Conservation (phyloP, 2,113 vertebrate species). For the Poeciliopsis retropinna region DNA sequence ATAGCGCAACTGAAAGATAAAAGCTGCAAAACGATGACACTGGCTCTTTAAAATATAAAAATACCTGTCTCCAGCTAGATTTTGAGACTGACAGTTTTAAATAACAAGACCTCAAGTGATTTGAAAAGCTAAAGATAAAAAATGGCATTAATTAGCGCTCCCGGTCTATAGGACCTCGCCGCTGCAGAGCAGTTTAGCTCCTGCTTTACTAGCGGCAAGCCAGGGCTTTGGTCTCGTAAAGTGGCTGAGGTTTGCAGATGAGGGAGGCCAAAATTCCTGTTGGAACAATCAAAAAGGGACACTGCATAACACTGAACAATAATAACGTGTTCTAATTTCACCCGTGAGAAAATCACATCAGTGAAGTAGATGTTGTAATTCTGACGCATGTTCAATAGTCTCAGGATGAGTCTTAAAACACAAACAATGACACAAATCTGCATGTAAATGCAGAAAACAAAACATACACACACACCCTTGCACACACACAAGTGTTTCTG, state of each 20-base stretch:
- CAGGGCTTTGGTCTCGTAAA: constrained; percentile 27
- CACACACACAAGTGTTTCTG: neutral
- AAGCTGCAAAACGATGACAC: too few relatives aligned
- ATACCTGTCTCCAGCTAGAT: too few relatives aligned
- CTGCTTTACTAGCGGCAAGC: constrained; percentile 28
- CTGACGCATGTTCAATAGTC: neutral
- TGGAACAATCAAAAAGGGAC: constrained; percentile 16
- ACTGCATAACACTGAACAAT: neutral
- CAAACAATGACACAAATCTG: neutral
- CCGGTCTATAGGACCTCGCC: constrained; percentile 8
- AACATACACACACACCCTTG: too few relatives aligned
- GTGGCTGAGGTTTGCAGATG: constrained; percentile 5
- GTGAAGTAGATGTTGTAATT: neutral
- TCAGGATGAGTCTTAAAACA: neutral
- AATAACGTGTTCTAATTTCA: constrained; percentile 9
- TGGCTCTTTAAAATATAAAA: neutral
- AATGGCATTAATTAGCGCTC: constrained; percentile 7
- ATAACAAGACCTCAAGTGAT: neutral
- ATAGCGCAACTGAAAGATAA: too few relatives aligned
- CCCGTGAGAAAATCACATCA: constrained; percentile 3
- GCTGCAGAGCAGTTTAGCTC: neutral
- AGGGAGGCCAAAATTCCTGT: constrained; percentile 14
- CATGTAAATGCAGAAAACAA: neutral
- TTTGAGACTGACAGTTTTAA: neutral
- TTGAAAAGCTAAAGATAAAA: constrained; percentile 22